Evolutionary conservation across 2,113 vertebrate species (phyloP).

Genomic region (Grammomys dolichurus): DNA sequence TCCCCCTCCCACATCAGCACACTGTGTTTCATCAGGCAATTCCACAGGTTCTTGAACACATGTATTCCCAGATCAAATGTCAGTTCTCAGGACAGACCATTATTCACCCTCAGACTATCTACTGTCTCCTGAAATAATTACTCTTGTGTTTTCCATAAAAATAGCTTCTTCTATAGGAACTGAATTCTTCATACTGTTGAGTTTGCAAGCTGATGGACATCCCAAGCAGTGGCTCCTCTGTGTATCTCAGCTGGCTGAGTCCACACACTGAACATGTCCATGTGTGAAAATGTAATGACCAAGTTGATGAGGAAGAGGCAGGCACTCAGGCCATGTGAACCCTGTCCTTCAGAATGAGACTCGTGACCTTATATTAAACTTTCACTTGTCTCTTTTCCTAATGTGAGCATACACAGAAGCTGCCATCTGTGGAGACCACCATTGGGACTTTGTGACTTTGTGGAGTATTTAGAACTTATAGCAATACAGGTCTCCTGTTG

Average conservation of each 20-base stretch:
- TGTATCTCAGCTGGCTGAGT: too few relatives aligned
- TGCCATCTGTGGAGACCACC: fast-evolving
- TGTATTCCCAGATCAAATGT: neutral
- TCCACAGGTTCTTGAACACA: too few relatives aligned
- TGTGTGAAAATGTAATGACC: fast-evolving
- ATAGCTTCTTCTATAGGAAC: too few relatives aligned
- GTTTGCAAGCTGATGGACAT: neutral
- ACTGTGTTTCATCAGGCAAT: fast-evolving
- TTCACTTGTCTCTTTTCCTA: neutral
- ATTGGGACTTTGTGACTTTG: neutral
- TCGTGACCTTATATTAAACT: neutral
- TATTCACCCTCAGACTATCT: neutral
- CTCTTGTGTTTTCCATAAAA: too few relatives aligned
- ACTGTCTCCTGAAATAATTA: neutral
- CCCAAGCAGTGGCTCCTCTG: neutral
- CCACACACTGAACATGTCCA: neutral
- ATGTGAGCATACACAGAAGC: neutral
- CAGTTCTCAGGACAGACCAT: neutral
- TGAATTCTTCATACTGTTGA: neutral
- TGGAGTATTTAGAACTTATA: neutral
- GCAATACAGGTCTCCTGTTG: neutral
- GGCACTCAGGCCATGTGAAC: neutral
- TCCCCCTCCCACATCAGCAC: too few relatives aligned
- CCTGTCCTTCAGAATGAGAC: neutral
- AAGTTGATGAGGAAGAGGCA: neutral